Conservation (phyloP, 1,140 invertebrate genomes). For the Drosophila saltans region DNA sequence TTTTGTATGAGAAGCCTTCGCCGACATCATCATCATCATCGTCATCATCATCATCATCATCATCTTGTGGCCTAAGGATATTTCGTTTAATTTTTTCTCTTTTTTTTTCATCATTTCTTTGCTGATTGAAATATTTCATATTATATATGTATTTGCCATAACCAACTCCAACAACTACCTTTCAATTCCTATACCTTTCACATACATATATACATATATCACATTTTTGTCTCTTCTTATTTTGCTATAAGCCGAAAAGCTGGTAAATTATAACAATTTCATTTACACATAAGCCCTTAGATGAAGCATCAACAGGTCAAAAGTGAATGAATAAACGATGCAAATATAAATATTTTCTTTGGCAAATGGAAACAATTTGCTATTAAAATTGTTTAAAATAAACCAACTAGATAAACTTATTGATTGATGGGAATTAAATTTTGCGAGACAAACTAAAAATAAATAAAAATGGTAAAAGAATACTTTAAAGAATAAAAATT, state of each 20-base stretch:
- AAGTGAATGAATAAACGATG: background rate
- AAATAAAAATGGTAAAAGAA: too few relatives aligned
- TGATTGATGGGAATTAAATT: too few relatives aligned
- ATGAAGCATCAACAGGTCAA: background rate
- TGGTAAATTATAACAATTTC: constrained; percentile 73
- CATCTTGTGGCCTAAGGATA: constrained; percentile 46
- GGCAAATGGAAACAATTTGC: background rate
- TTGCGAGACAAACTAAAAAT: too few relatives aligned
- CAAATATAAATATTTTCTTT: background rate
- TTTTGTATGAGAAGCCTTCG: constrained; percentile 22
- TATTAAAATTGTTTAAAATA: too few relatives aligned
- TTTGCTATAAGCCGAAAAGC: constrained; percentile 34
- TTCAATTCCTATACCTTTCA: too few relatives aligned
- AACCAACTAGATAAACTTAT: too few relatives aligned
- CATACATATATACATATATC: background rate
- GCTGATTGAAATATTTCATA: constrained; percentile 57
- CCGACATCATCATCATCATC: constrained; percentile 1
- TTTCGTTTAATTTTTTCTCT: constrained; percentile 38
- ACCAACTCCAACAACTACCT: constrained; percentile 8
- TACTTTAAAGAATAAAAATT: too few relatives aligned
- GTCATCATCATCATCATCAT: background rate
- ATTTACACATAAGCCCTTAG: constrained; percentile 54
- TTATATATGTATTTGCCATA: constrained; percentile 35
- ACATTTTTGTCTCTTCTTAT: background rate
- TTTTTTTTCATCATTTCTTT: constrained; percentile 9